phyloP scores from a whole-genome alignment of 92 coral and sea anemone species.

The Phenganax subtilis region DNA sequence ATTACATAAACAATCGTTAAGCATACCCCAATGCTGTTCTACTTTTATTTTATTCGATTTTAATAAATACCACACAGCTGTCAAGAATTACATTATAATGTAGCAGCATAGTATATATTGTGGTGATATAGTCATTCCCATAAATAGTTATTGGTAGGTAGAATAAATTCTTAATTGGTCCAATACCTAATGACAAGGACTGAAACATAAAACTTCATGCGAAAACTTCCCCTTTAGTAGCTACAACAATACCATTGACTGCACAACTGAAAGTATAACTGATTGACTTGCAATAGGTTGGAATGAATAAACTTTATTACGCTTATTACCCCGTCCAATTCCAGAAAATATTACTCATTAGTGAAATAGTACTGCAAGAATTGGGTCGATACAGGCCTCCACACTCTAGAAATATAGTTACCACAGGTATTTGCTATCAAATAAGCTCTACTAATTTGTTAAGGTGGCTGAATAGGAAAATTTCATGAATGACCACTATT shows the following conservation, averaged over 20 bases:
- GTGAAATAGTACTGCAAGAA: conserved; percentile 4
- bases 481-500: neutral
- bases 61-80: neutral
- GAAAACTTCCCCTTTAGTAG: too few species aligned
- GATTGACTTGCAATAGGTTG: too few species aligned
- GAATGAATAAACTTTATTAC: too few species aligned
- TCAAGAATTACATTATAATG: neutral
- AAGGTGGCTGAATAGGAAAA: neutral
- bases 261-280: too few species aligned
- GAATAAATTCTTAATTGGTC: too few species aligned
- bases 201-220: too few species aligned
- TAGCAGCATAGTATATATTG: neutral
- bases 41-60: neutral
- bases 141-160: too few species aligned
- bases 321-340: too few species aligned
- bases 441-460: neutral
- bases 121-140: neutral
- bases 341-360: neutral
- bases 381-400: neutral
- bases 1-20: neutral
- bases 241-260: too few species aligned
- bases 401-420: neutral
- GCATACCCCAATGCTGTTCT: neutral
- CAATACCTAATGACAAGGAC: too few species aligned
- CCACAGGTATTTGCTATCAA: conserved; percentile 4